Evolutionary conservation across 2,888 invertebrate species (phyloP), one percentile per base, ranked within the genome.

Genomic region (Augochlorella aurata): DNA sequence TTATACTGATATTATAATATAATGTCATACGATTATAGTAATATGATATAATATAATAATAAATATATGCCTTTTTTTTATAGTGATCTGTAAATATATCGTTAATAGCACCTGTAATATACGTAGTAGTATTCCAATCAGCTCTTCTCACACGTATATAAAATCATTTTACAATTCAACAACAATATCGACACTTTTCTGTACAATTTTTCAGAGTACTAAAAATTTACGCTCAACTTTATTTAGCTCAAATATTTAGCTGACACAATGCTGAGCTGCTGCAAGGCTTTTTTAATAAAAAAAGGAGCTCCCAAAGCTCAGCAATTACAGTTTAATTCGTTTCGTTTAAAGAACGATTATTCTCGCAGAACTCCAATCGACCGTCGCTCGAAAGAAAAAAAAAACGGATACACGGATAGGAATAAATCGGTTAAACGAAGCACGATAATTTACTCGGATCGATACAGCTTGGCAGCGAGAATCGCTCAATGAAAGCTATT

Each of bases 341-440:
- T 61, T 16, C 16, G 0, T 9, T 63, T 38, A 63, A 38, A 18
- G 18, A 9, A 29, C 38, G 63, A 63, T 63, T 63, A 63, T 38
- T 29, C 63, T 38, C 0, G 38, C 29, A 8, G 18, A 63, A 63
- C 18, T 38, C 9, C 29, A 29, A 63, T 63, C 2, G 24, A 18
- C 18, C 29, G 18, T 18, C 29, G 16, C 18, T 29, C 18, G 29
- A 10, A 38, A 63, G 1, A 38, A 63, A 63, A 9, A 61, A n/a
- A n/a, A 18, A 52, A 14, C 12, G 18, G 63, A 63, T 63, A 63
- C 18, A 58, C 58, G 24, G 58, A n/a, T 8, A 24, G 5, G 29
- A 29, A 63, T 63, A 63, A 38, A 63, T 38, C 38, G 16, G 63
- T 63, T 63, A 63, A 63, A 63, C 63, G 63, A 63, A 63, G 29